Conservation (phyloP, 2,888 invertebrate species). For the Anthrax anthrax region DNA sequence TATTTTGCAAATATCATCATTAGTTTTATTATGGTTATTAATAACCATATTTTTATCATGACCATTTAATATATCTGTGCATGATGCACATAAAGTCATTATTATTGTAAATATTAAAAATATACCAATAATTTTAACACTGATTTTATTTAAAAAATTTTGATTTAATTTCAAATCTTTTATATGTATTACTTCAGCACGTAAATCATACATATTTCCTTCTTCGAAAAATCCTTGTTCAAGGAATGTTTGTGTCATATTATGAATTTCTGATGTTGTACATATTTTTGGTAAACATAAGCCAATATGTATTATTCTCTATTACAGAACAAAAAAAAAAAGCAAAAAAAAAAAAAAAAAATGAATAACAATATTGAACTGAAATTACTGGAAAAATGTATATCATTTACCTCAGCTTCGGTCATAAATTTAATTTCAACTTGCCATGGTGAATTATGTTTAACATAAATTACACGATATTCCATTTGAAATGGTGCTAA, state of each 20-base stretch:
- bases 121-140: constrained; percentile 23
- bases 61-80: constrained; percentile 2
- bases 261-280: constrained; percentile 26
- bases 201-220: constrained; percentile 27
- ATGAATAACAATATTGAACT: background rate
- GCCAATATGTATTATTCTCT: constrained; percentile 39
- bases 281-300: constrained; percentile 39
- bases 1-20: background rate
- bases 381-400: background rate
- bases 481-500: constrained; percentile 32
- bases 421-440: constrained; percentile 34
- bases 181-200: constrained; percentile 28
- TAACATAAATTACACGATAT: constrained; percentile 31
- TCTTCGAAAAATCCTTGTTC: constrained; percentile 23
- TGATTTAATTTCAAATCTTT: constrained; percentile 28
- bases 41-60: background rate
- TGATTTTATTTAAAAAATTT: constrained; percentile 25
- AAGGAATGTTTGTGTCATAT: constrained; percentile 26
- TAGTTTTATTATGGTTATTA: background rate
- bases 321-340: constrained; percentile 5
- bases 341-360: background rate
- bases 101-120: constrained; percentile 19
- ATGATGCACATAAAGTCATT: constrained; percentile 17
- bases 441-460: constrained; percentile 35
- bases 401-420: constrained; percentile 16